Conservation (phyloP, 2,888 invertebrate genomes). For the Cosmia pyralina region DNA sequence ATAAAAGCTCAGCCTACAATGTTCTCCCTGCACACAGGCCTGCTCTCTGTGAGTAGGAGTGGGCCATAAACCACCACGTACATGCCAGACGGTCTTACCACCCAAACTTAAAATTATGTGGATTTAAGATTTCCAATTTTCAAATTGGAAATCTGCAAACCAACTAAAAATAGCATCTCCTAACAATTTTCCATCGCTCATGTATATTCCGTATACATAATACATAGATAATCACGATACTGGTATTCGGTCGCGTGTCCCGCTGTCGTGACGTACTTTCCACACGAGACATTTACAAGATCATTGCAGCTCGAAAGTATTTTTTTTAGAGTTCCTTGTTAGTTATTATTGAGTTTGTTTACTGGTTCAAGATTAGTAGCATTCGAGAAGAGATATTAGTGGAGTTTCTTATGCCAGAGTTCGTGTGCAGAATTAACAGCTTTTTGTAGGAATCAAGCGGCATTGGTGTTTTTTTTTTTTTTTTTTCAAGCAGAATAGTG, state of each 20-base stretch:
- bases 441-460: not conserved
- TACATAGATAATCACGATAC: constrained; percentile 53
- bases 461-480: not conserved
- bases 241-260: constrained; percentile 79
- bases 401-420: not conserved
- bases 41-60: too few species aligned
- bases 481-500: not conserved
- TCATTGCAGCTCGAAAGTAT: constrained; percentile 81
- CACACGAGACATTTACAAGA: constrained; percentile 80
- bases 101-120: too few species aligned
- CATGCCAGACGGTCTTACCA: too few species aligned
- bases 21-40: too few species aligned
- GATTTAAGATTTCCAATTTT: not conserved
- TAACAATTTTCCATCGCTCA: constrained; percentile 57
- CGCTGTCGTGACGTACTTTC: constrained; percentile 80
- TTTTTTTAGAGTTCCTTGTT: constrained; percentile 73
- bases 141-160: constrained; percentile 23
- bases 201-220: constrained; percentile 62
- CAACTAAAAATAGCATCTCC: constrained; percentile 38
- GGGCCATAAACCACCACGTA: too few species aligned
- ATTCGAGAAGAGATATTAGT: not conserved
- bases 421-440: not conserved
- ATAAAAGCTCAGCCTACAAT: too few species aligned
- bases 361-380: not conserved
- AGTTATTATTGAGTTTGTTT: not conserved